Conservation (phyloP, 2,797 vertebrate species). For the Emys orbicularis region DNA sequence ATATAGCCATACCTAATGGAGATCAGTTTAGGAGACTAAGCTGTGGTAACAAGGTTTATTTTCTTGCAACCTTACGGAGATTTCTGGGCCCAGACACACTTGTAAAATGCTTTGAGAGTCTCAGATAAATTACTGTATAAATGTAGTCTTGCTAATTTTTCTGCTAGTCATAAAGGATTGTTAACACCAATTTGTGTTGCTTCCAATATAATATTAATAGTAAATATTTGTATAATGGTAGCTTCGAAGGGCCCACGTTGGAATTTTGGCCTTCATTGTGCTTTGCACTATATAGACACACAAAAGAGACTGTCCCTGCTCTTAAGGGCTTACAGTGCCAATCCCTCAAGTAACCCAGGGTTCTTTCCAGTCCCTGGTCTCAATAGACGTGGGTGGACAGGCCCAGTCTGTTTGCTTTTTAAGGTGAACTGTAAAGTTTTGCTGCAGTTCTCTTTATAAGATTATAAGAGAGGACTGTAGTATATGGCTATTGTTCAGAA, state of each 20-base stretch:
- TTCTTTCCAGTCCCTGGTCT: no score
- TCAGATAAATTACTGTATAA: background rate
- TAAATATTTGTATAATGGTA: background rate
- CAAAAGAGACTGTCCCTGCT: no score
- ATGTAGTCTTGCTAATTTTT: background rate
- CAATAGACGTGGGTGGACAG: background rate
- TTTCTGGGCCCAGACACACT: background rate
- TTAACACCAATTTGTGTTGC: background rate
- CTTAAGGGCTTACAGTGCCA: no score
- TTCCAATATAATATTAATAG: background rate
- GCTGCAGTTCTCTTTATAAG: background rate
- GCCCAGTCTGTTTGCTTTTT: background rate
- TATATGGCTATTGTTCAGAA: background rate
- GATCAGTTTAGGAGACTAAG: background rate
- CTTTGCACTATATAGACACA: background rate
- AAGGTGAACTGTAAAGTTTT: background rate
- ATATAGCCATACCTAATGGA: fast-evolving
- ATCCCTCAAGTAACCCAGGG: background rate
- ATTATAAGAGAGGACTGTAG: background rate
- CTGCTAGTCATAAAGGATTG: background rate
- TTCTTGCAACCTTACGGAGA: fast-evolving
- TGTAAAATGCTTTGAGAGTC: background rate
- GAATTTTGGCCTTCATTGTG: background rate
- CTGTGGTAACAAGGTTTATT: background rate
- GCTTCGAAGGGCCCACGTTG: background rate